Evolutionary conservation across 2,797 vertebrate species (phyloP).

Genomic region (Alectoris magna): DNA sequence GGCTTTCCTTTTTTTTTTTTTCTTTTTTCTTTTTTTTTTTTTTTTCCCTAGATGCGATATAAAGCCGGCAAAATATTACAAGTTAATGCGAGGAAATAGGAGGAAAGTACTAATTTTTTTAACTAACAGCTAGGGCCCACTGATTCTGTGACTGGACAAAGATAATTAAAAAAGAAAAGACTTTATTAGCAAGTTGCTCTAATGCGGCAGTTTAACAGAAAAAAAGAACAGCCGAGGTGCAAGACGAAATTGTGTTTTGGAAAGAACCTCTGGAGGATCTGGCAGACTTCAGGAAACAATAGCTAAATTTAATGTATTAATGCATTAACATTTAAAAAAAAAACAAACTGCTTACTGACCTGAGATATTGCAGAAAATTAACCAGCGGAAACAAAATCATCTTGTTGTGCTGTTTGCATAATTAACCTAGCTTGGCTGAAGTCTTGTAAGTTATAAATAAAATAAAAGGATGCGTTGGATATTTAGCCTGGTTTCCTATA

Average conservation of each 20-base stretch:
- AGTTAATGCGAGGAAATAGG: neutral
- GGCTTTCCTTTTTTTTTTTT: neutral
- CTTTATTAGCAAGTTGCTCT: neutral
- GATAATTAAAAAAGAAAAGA: neutral
- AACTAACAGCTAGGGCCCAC: neutral
- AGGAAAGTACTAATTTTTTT: neutral
- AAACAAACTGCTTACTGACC: constrained; percentile 17
- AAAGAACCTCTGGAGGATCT: neutral
- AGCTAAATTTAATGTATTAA: neutral
- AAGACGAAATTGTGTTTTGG: neutral
- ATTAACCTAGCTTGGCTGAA: constrained; percentile 12
- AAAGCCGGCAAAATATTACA: neutral
- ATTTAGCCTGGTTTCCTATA: neutral
- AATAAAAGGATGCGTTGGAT: neutral
- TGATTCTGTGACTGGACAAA: neutral
- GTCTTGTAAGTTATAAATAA: constrained; percentile 31
- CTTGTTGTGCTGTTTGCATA: constrained; percentile 3
- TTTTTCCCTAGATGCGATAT: neutral
- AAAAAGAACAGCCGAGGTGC: neutral
- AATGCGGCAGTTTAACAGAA: neutral
- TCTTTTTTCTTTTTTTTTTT: neutral
- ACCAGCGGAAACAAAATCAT: neutral
- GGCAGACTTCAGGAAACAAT: constrained; percentile 1
- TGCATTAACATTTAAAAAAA: neutral
- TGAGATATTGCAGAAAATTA: constrained; percentile 7